These are phyloP conservation scores for Megalops atlanticus DNA, from an alignment of 2,113 vertebrate genomes.

Conservation along the genomic window DNA sequence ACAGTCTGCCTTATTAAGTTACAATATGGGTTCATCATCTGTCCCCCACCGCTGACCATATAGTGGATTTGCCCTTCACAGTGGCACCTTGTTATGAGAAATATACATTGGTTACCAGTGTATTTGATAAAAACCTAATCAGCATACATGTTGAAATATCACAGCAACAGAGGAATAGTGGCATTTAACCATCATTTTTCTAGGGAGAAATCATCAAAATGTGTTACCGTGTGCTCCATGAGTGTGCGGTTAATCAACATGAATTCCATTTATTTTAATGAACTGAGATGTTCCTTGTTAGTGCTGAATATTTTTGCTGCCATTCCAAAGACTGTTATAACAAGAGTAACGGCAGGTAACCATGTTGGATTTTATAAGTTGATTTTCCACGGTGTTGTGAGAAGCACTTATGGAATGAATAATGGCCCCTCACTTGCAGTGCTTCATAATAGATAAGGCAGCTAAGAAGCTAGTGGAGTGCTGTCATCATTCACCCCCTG, in stretches of 20 bases:
- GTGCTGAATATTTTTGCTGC: background rate
- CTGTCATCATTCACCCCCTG: too few species aligned
- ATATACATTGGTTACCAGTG: too few species aligned
- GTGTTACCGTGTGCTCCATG: background rate
- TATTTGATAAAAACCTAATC: too few species aligned
- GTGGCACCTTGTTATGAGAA: too few species aligned
- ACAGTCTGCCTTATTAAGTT: too few species aligned
- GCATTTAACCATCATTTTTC: too few species aligned
- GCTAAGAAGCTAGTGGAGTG: constrained; percentile 9
- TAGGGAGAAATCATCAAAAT: too few species aligned
- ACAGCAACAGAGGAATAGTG: too few species aligned
- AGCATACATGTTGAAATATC: too few species aligned
- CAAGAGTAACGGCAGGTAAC: constrained; percentile 47
- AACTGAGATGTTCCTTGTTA: constrained; percentile 18
- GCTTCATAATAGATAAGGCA: background rate
- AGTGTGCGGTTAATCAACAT: background rate
- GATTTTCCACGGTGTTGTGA: constrained; percentile 58
- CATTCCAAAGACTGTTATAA: constrained; percentile 17
- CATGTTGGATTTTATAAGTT: constrained; percentile 44
- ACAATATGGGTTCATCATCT: too few species aligned
- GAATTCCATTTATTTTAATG: background rate
- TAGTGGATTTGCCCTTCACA: too few species aligned
- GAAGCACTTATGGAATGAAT: constrained; percentile 60
- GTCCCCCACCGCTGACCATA: too few species aligned
- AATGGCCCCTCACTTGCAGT: constrained; percentile 49